A percentile compares a stretch with the other conserved stretches of the same genome.
Evolutionary conservation across 2,888 invertebrate genomes (phyloP).

Genomic region (Chrysina gloriosa): DNA sequence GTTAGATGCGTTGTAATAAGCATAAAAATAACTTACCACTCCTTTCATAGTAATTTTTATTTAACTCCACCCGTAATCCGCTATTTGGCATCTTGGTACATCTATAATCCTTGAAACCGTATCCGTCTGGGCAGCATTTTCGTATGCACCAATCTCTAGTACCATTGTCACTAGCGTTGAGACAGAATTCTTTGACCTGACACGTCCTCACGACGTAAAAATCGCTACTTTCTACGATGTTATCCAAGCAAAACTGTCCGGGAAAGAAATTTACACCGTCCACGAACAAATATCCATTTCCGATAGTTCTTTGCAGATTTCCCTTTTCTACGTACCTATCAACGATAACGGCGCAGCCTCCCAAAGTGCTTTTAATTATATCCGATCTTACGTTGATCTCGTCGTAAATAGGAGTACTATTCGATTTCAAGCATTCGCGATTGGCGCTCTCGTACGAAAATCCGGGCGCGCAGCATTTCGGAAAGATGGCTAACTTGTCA

Average conservation of each 20-base stretch:
- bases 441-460: not conserved
- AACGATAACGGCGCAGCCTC: not conserved
- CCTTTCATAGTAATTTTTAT: not conserved
- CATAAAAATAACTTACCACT: conserved; percentile 25
- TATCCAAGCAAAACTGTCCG: conserved; percentile 19
- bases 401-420: not conserved
- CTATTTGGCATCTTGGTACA: not conserved
- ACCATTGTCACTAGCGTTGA: not conserved
- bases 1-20: no score
- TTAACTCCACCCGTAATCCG: conserved; percentile 1
- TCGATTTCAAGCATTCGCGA: not conserved
- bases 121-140: conserved; percentile 19
- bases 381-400: not conserved
- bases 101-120: conserved; percentile 6
- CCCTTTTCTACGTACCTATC: conserved; percentile 10
- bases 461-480: conserved; percentile 24
- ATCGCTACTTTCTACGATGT: not conserved
- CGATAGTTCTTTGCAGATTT: not conserved
- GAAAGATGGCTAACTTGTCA: not conserved
- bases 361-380: not conserved
- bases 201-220: conserved; percentile 6
- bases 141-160: conserved; percentile 14
- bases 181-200: not conserved
- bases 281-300: not conserved
- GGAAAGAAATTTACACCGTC: not conserved